Base-by-base conservation (phyloP, 2,888 invertebrate species). In the Synergus umbraculus region DNA sequence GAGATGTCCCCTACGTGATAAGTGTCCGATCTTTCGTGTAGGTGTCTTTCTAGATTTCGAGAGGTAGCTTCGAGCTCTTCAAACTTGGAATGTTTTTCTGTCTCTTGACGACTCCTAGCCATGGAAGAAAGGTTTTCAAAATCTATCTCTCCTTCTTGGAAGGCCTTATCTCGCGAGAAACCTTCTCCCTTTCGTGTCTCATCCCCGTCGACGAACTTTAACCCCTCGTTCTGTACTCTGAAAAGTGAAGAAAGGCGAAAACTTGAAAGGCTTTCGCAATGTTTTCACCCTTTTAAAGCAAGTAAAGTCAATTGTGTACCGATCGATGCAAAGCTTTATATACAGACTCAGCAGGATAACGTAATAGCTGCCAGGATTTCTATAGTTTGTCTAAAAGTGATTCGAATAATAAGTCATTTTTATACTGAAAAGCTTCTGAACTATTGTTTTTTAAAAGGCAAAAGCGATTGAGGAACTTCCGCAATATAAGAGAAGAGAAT, bases 61-160 rank as follows among this genome's bases (percentile, higher is more conserved):
- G 90, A 91, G 4, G 88, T 89, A 0, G 87, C 90, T 79, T 90
- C 88, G 67, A 91, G 86, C 76, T 91, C 91, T 76, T 90, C 89
- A 80, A 90, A 90, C 85, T 89, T 90, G 12, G 87, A 87, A 84
- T 77, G 65, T 78, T 85, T 87, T 76, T 88, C 89, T 0, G 84
- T 81, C 46, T 85, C 85, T 18, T 83, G 80, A 22, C 83, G 85
- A 49, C 80, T 82, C n/a, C 41, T 83, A 73, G 79, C 81, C 9
- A 79, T 29, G 46, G 60, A 64, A 66, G 76, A 63, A 44, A 78
- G 78, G 44, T 78, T 43, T 58, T 76, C 65, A 29, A 76, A 77
- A 44, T 73, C 73, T 10, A 77, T 60, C 43, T 63, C 77, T 41
- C 10, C 64, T n/a, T 73, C 49, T 18, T 76, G 12, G 15, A 63